Percentiles rank a stretch among this genome's conserved stretches.
Conservation (phyloP, 2,113 vertebrate species). For the Phrynosoma blainvillii region DNA sequence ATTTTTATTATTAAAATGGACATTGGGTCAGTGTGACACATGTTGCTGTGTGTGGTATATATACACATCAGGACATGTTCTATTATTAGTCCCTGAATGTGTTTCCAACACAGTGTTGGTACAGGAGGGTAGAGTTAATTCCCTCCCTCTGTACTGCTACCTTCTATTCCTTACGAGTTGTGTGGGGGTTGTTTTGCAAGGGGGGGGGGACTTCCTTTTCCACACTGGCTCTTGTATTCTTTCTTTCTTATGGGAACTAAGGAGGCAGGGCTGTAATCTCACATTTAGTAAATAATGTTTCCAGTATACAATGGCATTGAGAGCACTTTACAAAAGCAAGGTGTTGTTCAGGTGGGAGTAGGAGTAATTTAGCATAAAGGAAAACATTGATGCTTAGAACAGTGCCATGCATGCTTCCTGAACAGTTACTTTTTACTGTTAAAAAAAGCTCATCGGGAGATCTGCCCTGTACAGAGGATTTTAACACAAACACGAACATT, state of each 20-base stretch:
- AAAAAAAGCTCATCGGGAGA: slow-evolving; percentile 13
- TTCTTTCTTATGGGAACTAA: not conserved
- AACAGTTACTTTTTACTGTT: not conserved
- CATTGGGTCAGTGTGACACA: not conserved
- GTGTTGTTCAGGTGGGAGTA: slow-evolving; percentile 1
- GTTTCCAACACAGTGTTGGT: not conserved
- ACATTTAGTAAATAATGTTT: slow-evolving; percentile 13
- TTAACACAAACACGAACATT: not conserved
- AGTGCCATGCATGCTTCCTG: not conserved
- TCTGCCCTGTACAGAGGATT: not conserved
- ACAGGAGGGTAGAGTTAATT: not conserved
- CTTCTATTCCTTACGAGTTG: not conserved
- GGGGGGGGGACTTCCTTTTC: not conserved
- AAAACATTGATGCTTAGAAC: not conserved
- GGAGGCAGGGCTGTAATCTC: not conserved
- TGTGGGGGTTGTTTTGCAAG: not conserved
- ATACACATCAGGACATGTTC: not conserved
- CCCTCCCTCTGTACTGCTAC: not conserved
- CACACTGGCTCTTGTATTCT: not conserved
- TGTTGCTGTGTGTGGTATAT: not conserved
- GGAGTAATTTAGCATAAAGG: not conserved
- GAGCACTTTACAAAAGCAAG: slow-evolving; percentile 8
- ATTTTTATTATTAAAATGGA: not conserved
- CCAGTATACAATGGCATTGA: not conserved
- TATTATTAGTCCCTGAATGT: not conserved